These are phyloP conservation scores for Proteles cristata DNA, from an alignment of 2,113 vertebrate species.

Conservation along the genomic window DNA sequence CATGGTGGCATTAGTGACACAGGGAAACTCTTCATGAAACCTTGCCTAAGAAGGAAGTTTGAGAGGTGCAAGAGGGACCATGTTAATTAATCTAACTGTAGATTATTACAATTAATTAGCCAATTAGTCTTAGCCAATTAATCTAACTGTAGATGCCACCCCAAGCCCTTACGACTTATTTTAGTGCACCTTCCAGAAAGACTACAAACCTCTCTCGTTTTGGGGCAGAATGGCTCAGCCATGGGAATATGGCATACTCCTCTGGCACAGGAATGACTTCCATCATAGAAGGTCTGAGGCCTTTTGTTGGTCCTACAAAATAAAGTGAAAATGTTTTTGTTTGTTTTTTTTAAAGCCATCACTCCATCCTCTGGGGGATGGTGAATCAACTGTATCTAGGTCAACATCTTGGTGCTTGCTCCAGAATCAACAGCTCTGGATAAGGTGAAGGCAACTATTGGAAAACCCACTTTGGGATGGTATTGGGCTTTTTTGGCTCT, in stretches of 20 bases:
- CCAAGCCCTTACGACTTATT: neutral
- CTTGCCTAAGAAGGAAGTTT: neutral
- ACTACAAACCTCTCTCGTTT: slow-evolving; percentile 94
- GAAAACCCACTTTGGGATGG: neutral
- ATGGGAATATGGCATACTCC: slow-evolving; percentile 97
- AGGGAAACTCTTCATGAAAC: neutral
- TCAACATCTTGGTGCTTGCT: neutral
- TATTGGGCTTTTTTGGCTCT: neutral
- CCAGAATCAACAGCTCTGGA: neutral
- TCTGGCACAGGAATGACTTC: slow-evolving; percentile 85
- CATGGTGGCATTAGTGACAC: neutral
- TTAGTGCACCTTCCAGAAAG: neutral
- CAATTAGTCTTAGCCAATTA: neutral
- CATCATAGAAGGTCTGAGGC: slow-evolving; percentile 94
- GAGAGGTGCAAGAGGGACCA: neutral
- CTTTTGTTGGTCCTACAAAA: slow-evolving; percentile 93
- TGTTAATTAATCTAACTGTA: neutral
- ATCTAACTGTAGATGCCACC: neutral
- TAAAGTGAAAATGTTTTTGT: neutral
- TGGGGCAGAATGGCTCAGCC: slow-evolving; percentile 96
- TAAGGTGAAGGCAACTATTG: neutral
- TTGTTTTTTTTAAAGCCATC: neutral
- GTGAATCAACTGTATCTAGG: neutral
- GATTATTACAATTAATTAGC: no score
- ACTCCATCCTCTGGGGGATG: neutral